A percentile compares a stretch with the other conserved stretches of the same genome.
phyloP scores from a whole-genome alignment of 2,113 vertebrate genomes.

The Ophiodon elongatus region DNA sequence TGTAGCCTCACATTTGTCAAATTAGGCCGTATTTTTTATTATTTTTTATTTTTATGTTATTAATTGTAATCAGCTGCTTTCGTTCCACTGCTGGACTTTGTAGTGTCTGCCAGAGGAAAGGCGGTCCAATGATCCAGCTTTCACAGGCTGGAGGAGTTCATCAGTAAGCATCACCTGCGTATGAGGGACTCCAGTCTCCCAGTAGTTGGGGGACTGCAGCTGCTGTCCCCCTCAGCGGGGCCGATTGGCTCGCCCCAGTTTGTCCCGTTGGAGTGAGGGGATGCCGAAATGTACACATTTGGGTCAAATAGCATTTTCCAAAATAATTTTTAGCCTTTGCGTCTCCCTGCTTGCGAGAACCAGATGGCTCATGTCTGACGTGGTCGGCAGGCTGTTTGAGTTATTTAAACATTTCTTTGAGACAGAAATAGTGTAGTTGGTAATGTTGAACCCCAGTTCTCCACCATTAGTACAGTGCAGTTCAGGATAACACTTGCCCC shows the following conservation, averaged over 20 bases:
- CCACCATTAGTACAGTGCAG: not conserved
- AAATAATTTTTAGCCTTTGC: conserved; percentile 35
- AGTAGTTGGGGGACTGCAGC: conserved; percentile 25
- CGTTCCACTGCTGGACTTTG: not conserved
- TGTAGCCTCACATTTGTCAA: conserved; percentile 14
- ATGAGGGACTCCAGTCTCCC: conserved; percentile 20
- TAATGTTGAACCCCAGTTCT: conserved; percentile 20
- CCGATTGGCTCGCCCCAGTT: conserved; percentile 45
- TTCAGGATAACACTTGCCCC: not conserved
- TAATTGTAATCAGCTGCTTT: not conserved
- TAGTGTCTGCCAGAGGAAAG: conserved; percentile 1
- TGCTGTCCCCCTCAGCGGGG: conserved; percentile 43
- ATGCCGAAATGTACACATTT: conserved; percentile 54
- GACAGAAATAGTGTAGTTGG: conserved; percentile 28
- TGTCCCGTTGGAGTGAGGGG: conserved; percentile 22
- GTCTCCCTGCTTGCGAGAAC: conserved; percentile 28
- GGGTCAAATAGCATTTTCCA: conserved; percentile 52
- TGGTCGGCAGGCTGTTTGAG: conserved; percentile 10
- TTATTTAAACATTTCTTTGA: conserved; percentile 49
- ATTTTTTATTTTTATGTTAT: not conserved
- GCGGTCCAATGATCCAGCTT: not conserved
- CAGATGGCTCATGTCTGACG: conserved; percentile 49
- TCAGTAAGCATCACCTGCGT: not conserved
- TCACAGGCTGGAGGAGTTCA: not conserved
- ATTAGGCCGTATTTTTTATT: conserved; percentile 4